These are phyloP conservation scores for Accipiter cooperii DNA, from an alignment of 2,113 vertebrate genomes.

Conservation along the genomic window DNA sequence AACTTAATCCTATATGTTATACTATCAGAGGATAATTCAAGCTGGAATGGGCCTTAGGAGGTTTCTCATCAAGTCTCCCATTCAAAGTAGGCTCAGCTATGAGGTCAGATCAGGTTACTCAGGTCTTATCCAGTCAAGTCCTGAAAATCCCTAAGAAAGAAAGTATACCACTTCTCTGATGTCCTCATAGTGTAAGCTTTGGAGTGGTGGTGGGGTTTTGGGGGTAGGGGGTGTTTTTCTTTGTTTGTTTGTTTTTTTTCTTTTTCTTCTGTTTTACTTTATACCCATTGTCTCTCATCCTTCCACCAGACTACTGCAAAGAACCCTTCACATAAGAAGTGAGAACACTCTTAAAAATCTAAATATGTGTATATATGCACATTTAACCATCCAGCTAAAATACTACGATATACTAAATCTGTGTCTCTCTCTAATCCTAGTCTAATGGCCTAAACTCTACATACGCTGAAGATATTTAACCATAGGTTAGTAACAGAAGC, in stretches of 20 bases:
- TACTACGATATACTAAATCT: background rate
- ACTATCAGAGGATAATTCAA: background rate
- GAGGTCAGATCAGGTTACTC: background rate
- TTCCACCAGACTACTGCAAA: background rate
- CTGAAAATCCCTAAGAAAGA: background rate
- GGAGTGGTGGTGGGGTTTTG: background rate
- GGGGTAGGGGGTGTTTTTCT: background rate
- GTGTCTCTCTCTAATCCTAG: background rate
- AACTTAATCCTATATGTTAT: background rate
- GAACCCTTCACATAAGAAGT: background rate
- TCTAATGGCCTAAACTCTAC: background rate
- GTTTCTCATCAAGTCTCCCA: background rate
- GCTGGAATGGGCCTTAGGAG: background rate
- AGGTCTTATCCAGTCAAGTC: background rate
- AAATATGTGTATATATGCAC: background rate
- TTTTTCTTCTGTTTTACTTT: background rate
- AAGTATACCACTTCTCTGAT: background rate
- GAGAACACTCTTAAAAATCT: background rate
- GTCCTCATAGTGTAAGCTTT: background rate
- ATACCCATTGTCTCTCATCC: background rate
- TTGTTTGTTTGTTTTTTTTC: background rate
- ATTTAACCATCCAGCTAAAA: background rate
- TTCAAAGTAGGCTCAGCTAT: background rate
- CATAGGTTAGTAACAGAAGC: background rate
- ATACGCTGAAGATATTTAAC: background rate